Conservation (phyloP, 2,797 vertebrate genomes). For the Gadopsis marmoratus region DNA sequence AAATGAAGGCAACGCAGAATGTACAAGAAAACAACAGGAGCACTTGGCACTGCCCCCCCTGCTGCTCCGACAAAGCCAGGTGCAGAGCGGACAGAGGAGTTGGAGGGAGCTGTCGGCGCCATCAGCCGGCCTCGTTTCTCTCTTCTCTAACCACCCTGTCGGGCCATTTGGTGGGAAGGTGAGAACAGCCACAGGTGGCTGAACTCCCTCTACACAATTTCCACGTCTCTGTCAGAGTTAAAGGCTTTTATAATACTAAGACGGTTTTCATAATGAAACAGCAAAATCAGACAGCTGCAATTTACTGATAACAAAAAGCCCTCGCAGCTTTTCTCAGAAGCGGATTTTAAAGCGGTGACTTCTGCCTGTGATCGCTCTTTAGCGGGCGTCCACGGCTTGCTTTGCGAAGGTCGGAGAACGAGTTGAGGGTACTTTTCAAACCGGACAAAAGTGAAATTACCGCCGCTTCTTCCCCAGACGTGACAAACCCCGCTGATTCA, state of each 20-base stretch:
- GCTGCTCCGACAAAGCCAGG: neutral
- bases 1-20: neutral
- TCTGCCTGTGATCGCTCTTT: neutral
- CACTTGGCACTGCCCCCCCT: neutral
- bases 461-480: neutral
- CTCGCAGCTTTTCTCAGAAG: neutral
- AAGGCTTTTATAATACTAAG: conserved; percentile 6
- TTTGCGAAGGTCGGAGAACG: neutral
- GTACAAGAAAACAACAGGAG: neutral
- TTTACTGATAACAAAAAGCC: conserved; percentile 5
- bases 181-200: conserved; percentile 52
- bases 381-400: neutral
- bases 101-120: neutral
- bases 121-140: neutral
- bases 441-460: neutral
- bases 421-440: neutral
- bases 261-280: conserved; percentile 9
- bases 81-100: conserved; percentile 10
- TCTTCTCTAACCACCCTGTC: conserved; percentile 14
- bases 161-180: conserved; percentile 48
- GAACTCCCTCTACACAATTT: neutral
- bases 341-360: neutral
- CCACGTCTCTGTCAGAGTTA: neutral
- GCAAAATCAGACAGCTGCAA: conserved; percentile 30
- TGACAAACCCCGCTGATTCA: conserved; percentile 15